These are phyloP conservation scores for Darevskia mixta DNA, from an alignment of 2,797 vertebrate species.

Conservation along the genomic window DNA sequence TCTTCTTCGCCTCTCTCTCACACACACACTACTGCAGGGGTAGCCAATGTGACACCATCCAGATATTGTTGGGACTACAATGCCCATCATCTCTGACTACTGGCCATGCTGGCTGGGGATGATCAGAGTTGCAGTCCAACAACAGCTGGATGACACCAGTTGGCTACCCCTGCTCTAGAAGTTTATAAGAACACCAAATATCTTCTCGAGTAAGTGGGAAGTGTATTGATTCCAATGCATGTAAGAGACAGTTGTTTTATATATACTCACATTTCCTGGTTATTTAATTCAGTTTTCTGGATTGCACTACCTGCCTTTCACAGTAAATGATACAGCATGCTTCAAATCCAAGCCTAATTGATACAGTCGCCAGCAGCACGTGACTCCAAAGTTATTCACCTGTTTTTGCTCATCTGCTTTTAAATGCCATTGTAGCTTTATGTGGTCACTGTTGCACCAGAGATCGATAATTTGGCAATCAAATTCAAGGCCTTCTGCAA, in stretches of 20 bases:
- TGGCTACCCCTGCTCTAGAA: too few relatives aligned
- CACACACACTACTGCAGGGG: too few relatives aligned
- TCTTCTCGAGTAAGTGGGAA: not conserved
- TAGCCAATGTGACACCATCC: too few relatives aligned
- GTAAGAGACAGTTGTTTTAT: not conserved
- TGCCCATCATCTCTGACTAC: too few relatives aligned
- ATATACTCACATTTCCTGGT: not conserved
- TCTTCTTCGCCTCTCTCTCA: too few relatives aligned
- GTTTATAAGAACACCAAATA: not conserved
- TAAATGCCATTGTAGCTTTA: not conserved
- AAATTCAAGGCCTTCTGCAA: not conserved
- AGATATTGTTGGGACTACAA: too few relatives aligned
- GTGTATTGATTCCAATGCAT: not conserved
- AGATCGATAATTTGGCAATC: not conserved
- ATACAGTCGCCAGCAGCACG: not conserved
- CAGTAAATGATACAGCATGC: not conserved
- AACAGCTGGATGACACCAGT: too few relatives aligned
- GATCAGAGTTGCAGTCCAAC: too few relatives aligned
- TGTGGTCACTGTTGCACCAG: not conserved
- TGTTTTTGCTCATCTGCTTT: accelerated
- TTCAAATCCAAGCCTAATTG: not conserved
- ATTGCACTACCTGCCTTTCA: not conserved
- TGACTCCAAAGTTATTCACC: not conserved
- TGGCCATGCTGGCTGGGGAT: too few relatives aligned
- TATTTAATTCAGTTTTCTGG: too few relatives aligned